A percentile compares a stretch with the other conserved stretches of the same genome.
phyloP scores from a whole-genome alignment of 2,888 invertebrate species.

The Buathra laborator region DNA sequence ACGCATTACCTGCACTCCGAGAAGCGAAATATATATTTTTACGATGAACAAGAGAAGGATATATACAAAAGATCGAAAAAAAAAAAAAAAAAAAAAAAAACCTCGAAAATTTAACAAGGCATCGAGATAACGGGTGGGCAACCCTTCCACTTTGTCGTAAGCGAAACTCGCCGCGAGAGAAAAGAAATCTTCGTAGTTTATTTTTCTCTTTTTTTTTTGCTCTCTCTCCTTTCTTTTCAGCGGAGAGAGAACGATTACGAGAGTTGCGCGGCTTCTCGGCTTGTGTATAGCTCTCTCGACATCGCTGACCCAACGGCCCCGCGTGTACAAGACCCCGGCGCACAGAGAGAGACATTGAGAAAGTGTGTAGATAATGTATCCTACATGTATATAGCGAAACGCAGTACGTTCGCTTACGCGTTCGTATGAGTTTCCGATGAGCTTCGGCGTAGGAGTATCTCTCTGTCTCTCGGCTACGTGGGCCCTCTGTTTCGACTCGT shows the following conservation, averaged over 20 bases:
- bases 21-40: neutral
- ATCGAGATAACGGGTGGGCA: conserved; percentile 33
- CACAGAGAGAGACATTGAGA: conserved; percentile 41
- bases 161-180: conserved; percentile 4
- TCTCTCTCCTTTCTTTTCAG: conserved; percentile 27
- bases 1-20: conserved; percentile 6
- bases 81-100: neutral
- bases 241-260: conserved; percentile 47
- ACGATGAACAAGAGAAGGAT: neutral
- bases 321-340: conserved; percentile 40
- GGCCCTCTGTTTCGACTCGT: conserved; percentile 10
- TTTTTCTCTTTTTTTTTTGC: conserved; percentile 24
- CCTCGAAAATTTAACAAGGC: neutral
- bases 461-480: neutral
- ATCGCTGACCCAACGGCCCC: conserved; percentile 57
- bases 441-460: conserved; percentile 57
- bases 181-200: conserved; percentile 52
- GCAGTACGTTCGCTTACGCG: neutral
- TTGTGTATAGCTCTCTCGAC: conserved; percentile 39
- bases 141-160: conserved; percentile 37
- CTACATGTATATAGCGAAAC: conserved; percentile 7
- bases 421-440: conserved; percentile 34
- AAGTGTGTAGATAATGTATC: conserved; percentile 14
- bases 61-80: conserved; percentile 6
- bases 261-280: conserved; percentile 41